Percentiles rank a stretch among this genome's conserved stretches.
Evolutionary conservation across 1,140 invertebrate species (phyloP).

Genomic region (Grapholita molesta): DNA sequence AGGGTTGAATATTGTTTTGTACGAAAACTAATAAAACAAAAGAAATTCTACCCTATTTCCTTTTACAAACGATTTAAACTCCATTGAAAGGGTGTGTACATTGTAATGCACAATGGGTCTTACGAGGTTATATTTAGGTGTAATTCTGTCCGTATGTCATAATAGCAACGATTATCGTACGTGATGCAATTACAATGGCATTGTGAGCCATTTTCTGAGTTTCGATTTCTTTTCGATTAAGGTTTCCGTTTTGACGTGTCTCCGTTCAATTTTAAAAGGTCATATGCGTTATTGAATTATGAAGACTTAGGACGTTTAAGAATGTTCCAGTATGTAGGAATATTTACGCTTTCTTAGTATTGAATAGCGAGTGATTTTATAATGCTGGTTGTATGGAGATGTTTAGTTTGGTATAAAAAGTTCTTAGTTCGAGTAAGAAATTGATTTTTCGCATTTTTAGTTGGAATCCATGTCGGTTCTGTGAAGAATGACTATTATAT

Average conservation of each 20-base stretch:
- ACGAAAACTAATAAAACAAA: too few relatives aligned
- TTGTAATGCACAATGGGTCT: too few relatives aligned
- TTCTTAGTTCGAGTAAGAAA: background rate
- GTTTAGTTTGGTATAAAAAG: conserved; percentile 4
- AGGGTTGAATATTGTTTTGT: too few relatives aligned
- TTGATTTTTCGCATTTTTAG: background rate
- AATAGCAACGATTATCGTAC: conserved; percentile 74
- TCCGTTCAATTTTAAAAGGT: conserved; percentile 25
- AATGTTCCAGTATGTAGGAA: conserved; percentile 35
- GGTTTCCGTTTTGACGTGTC: conserved; percentile 41
- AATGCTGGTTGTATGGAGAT: conserved; percentile 44
- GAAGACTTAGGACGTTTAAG: background rate
- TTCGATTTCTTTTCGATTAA: conserved; percentile 69
- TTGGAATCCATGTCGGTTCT: background rate
- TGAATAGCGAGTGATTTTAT: conserved; percentile 45
- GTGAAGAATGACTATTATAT: background rate
- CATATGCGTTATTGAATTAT: background rate
- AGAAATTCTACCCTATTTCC: too few relatives aligned
- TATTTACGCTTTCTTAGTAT: conserved; percentile 62
- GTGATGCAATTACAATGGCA: conserved; percentile 74
- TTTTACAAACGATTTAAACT: too few relatives aligned
- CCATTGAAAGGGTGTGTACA: too few relatives aligned
- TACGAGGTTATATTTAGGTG: conserved; percentile 75
- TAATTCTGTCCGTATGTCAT: conserved; percentile 75
- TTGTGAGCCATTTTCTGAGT: conserved; percentile 54